phyloP scores from a whole-genome alignment of 2,113 vertebrate species.

The Equus quagga region DNA sequence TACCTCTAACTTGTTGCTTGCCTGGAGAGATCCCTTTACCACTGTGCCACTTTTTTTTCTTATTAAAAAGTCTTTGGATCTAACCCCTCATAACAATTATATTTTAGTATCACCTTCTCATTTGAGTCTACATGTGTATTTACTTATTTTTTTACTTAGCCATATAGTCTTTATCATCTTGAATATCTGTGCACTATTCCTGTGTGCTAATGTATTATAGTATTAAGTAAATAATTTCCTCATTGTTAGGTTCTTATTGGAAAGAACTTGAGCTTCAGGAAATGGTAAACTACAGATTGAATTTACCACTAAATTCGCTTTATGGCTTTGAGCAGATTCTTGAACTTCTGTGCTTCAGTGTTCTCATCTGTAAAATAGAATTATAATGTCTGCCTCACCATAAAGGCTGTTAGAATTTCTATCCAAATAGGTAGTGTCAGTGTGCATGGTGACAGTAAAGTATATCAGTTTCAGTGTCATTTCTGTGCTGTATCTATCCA shows the following conservation, averaged over 20 bases:
- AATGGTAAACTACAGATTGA: neutral
- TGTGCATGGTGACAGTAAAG: neutral
- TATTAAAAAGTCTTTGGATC: neutral
- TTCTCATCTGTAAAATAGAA: neutral
- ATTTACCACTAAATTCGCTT: neutral
- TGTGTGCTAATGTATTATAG: neutral
- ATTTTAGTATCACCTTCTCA: neutral
- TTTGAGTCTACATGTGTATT: neutral
- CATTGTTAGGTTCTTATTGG: neutral
- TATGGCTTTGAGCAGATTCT: neutral
- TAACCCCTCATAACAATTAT: neutral
- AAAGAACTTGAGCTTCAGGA: neutral
- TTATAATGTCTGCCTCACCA: neutral
- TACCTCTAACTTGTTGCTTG: neutral
- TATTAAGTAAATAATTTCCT: neutral
- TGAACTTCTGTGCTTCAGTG: neutral
- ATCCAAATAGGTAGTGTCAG: neutral
- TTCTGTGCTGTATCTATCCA: neutral
- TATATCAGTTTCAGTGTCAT: neutral
- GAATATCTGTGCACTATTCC: neutral
- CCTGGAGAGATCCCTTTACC: neutral
- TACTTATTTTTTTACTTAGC: neutral
- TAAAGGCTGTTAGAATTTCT: neutral
- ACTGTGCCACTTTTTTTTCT: neutral
- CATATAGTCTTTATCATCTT: neutral